Evolutionary conservation across 2,113 vertebrate genomes (phyloP).

Genomic region (Tragulus kanchil): DNA sequence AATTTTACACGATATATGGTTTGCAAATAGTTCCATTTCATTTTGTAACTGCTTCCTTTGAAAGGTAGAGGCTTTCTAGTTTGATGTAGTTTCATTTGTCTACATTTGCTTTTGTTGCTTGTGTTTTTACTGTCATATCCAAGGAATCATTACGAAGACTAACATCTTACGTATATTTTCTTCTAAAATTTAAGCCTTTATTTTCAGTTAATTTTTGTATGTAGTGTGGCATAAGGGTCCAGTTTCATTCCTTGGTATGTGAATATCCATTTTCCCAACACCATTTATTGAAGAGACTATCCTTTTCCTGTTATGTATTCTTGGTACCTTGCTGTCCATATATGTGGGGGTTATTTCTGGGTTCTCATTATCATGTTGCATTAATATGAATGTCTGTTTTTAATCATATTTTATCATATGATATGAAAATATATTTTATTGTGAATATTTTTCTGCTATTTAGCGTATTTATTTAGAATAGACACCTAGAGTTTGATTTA

Average conservation of each 20-base stretch:
- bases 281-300: not conserved
- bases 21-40: not conserved
- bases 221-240: not conserved
- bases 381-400: not conserved
- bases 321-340: not conserved
- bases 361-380: not conserved
- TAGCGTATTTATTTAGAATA: not conserved
- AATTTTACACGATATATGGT: not conserved
- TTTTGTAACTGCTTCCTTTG: not conserved
- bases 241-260: not conserved
- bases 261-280: not conserved
- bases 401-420: not conserved
- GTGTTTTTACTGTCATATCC: not conserved
- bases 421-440: not conserved
- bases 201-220: not conserved
- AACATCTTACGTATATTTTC: not conserved
- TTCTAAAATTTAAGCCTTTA: not conserved
- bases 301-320: not conserved
- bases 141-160: fast-evolving
- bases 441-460: not conserved
- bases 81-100: not conserved
- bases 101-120: not conserved
- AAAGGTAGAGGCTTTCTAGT: not conserved
- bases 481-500: not conserved
- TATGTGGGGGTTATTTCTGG: not conserved